Evolutionary conservation across 2,888 invertebrate genomes (phyloP), one percentile per base, ranked within the genome.

Genomic region (Mythimna impura): DNA sequence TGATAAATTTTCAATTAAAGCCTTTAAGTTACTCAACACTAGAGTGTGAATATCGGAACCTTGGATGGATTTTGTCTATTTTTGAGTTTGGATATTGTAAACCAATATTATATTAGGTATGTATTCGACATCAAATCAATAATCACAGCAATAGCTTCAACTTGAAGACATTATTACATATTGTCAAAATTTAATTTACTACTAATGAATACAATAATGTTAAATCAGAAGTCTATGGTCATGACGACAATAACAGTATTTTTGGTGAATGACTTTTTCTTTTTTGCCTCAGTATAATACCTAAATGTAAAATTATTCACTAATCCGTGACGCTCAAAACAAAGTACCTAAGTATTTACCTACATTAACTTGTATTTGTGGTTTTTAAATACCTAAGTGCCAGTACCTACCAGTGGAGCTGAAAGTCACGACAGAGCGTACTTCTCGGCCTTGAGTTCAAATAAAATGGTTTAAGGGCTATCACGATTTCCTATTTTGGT

Each of bases 391-490:
- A 34, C 9, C 0, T 34, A 47, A 55, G 20, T 40, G 62, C 22
- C 12, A 25, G 22, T 61, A 55, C 25, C 25, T 58, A 34, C 22
- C 14, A 63, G 40, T 71, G 20, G 30, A 78, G 52, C 57, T 17
- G 63, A 73, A 63, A 76, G 40, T 30, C 63, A 55, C 50, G 22
- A 63, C 25, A n/a, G 52, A 36, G 36, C 22, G 36, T 36, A 63
- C 54, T 60, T 64, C 52, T 17, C 61, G 52, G 25, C 80, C 74
- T 76, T 80, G 80, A 25, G 57, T 58, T 10, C 7, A 57, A 73
- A 50, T 63, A 10, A 30, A 80, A 74, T 73, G 4, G 7, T 57
- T 54, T 5, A 36, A 80, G 75, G 80, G 73, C n/a, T 63, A 34
- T 22, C 73, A 17, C 22, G 3, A 17, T 7, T 5, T 14, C 14